Percentiles rank a stretch among this genome's conserved stretches.
These are phyloP conservation scores for Sphaerodactylus townsendi DNA, from an alignment of 2,113 vertebrate genomes.

Conservation along the genomic window DNA sequence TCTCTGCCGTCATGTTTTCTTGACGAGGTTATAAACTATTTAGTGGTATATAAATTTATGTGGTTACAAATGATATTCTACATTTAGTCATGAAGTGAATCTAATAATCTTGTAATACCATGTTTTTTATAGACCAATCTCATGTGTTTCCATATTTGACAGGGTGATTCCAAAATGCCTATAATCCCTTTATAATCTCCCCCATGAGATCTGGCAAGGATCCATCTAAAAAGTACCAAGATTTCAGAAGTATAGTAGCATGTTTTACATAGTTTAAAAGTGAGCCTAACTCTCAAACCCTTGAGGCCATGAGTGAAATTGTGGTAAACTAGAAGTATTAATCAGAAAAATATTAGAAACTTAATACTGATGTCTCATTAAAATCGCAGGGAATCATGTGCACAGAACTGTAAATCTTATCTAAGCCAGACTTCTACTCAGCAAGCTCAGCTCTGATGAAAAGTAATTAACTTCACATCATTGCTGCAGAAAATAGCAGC, in stretches of 20 bases:
- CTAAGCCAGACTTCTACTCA: slow-evolving; percentile 19
- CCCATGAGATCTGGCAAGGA: neutral
- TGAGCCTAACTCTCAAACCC: neutral
- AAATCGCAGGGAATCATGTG: neutral
- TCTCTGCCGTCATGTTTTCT: neutral
- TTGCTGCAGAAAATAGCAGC: slow-evolving; percentile 50
- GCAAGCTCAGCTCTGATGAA: slow-evolving; percentile 41
- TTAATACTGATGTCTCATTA: neutral
- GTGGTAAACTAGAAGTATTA: neutral
- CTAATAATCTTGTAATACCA: neutral
- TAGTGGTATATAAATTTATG: neutral
- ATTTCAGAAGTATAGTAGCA: neutral
- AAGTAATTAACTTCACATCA: slow-evolving; percentile 53
- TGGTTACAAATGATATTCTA: neutral
- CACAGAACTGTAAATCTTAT: neutral
- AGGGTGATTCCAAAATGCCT: neutral
- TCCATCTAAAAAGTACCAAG: neutral
- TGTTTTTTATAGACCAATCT: too few species aligned
- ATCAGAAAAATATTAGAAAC: slow-evolving; percentile 4
- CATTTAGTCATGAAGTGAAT: neutral
- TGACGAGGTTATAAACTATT: neutral
- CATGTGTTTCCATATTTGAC: neutral
- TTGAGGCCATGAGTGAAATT: neutral
- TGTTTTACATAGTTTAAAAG: neutral
- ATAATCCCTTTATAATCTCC: neutral